These are phyloP conservation scores for Scelioninae gen. 2 DNA, from an alignment of 2,888 invertebrate genomes.

Conservation along the genomic window DNA sequence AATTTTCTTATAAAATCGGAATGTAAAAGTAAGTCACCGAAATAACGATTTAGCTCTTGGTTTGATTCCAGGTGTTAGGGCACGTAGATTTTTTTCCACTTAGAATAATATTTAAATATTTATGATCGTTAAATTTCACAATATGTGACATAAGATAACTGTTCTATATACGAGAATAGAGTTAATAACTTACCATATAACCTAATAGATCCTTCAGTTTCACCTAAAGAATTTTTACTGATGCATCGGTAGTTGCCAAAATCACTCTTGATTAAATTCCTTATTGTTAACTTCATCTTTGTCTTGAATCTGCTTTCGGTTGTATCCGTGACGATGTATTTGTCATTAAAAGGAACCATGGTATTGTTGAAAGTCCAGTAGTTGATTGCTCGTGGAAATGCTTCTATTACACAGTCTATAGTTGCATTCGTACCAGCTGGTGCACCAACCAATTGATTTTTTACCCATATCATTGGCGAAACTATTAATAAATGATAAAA, in stretches of 20 bases:
- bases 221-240: constrained; percentile 94
- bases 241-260: constrained; percentile 95
- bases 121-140: no score
- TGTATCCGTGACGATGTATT: constrained; percentile 86
- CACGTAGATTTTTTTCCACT: no score
- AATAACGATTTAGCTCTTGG: no score
- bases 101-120: no score
- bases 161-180: no score
- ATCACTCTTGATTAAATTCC: constrained; percentile 88
- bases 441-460: constrained; percentile 94
- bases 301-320: constrained; percentile 92
- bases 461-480: constrained; percentile 96
- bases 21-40: no score
- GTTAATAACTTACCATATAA: constrained; percentile 81
- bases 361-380: constrained; percentile 94
- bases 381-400: constrained; percentile 92
- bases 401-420: constrained; percentile 94
- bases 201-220: constrained; percentile 94
- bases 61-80: no score
- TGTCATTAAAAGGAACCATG: constrained; percentile 92
- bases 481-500: constrained; percentile 77
- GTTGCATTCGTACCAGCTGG: constrained; percentile 93
- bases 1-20: no score
- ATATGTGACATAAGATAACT: no score
- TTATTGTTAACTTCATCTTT: constrained; percentile 92